Percentiles rank a stretch among this genome's conserved stretches.
These are phyloP conservation scores for Gastracanthus pulcherrimus DNA, from an alignment of 2,888 invertebrate species.

Conservation along the genomic window DNA sequence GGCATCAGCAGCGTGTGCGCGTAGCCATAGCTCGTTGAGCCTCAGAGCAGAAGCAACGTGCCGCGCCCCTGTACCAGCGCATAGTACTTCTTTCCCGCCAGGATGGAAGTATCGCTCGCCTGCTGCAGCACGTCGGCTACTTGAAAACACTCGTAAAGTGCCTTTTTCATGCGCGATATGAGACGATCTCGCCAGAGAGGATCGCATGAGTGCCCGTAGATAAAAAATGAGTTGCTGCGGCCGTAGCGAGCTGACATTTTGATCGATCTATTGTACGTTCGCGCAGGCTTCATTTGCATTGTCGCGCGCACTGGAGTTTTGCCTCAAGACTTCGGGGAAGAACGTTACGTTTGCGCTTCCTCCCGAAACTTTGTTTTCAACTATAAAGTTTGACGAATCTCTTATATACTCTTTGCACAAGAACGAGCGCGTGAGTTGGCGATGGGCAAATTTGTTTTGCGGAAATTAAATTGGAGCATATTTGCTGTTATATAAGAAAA, in stretches of 20 bases:
- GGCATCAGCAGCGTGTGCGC: neutral
- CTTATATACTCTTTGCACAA: neutral
- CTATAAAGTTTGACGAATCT: conserved; percentile 29
- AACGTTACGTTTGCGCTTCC: conserved; percentile 5
- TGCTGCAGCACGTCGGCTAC: neutral
- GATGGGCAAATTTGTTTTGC: conserved; percentile 38
- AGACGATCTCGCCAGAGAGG: neutral
- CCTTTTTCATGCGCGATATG: neutral
- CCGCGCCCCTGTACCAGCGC: too few species aligned
- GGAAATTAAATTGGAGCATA: conserved; percentile 22
- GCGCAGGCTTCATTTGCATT: conserved; percentile 22
- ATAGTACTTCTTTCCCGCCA: too few species aligned
- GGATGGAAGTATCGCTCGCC: too few species aligned
- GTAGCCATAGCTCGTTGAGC: too few species aligned
- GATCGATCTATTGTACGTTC: conserved; percentile 30
- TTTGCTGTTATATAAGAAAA: neutral
- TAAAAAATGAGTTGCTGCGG: conserved; percentile 5
- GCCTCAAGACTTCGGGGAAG: neutral
- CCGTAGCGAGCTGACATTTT: neutral
- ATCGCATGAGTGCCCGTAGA: neutral
- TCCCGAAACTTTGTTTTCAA: conserved; percentile 12
- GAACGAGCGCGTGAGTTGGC: neutral
- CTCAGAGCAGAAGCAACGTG: too few species aligned
- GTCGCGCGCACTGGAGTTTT: neutral
- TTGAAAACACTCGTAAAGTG: conserved; percentile 21